Conservation (phyloP, 2,113 vertebrate species). For the Ranitomeya variabilis region DNA sequence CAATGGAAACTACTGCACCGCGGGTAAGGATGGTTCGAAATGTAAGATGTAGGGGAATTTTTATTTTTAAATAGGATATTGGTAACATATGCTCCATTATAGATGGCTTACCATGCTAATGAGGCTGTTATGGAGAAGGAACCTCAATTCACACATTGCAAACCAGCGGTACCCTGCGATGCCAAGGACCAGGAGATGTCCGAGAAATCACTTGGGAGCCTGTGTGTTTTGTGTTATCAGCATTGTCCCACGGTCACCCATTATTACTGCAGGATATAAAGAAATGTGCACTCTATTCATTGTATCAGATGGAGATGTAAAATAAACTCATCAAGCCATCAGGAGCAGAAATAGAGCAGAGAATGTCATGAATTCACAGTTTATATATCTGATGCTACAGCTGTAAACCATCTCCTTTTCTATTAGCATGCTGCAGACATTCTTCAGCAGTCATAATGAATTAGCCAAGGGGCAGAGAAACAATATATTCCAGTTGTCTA, state of each 20-base stretch:
- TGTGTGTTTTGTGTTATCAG: neutral
- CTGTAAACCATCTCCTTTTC: constrained; percentile 50
- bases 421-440: constrained; percentile 56
- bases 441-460: constrained; percentile 58
- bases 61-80: too few species aligned
- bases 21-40: too few species aligned
- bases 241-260: neutral
- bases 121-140: too few species aligned
- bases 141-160: too few species aligned
- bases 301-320: neutral
- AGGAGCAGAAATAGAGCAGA: constrained; percentile 1
- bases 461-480: constrained; percentile 58
- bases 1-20: too few species aligned
- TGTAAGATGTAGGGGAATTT: too few species aligned
- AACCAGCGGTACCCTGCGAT: too few species aligned
- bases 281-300: neutral
- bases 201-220: too few species aligned
- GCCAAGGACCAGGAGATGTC: too few species aligned
- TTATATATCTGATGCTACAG: constrained; percentile 30
- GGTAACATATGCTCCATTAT: too few species aligned
- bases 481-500: constrained; percentile 59
- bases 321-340: constrained; percentile 32
- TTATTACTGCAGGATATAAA: neutral
- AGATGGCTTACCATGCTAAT: too few species aligned
- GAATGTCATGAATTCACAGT: neutral